These are phyloP conservation scores for Plagiodera versicolora DNA, from an alignment of 2,888 invertebrate genomes.

Conservation along the genomic window DNA sequence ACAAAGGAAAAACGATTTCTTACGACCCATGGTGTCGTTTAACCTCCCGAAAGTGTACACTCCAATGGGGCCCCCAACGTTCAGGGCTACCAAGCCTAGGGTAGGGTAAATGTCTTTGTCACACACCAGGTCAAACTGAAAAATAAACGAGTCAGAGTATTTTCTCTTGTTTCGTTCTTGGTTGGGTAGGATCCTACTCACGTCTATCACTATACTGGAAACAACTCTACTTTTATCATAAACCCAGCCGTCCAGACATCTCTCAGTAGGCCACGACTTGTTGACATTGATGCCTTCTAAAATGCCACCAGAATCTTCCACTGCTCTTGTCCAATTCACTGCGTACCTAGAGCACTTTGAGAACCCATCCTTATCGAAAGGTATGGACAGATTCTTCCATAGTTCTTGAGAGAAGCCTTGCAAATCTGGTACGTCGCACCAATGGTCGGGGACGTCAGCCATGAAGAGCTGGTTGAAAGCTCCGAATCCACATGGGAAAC, in stretches of 20 bases:
- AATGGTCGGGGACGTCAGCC: conserved; percentile 84
- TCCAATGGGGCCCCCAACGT: conserved; percentile 86
- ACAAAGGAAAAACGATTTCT: conserved; percentile 84
- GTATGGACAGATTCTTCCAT: conserved; percentile 68
- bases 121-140: conserved; percentile 88
- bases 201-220: conserved; percentile 85
- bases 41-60: conserved; percentile 85
- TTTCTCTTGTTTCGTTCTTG: no score
- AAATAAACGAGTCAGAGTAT: conserved; percentile 33
- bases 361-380: conserved; percentile 59
- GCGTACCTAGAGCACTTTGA: conserved; percentile 71
- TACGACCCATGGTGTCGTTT: conserved; percentile 85
- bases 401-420: conserved; percentile 60
- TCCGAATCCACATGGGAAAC: conserved; percentile 88
- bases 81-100: conserved; percentile 81
- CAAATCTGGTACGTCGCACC: conserved; percentile 78
- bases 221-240: conserved; percentile 69
- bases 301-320: conserved; percentile 47
- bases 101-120: conserved; percentile 85
- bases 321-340: conserved; percentile 68
- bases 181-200: no score
- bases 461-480: conserved; percentile 93
- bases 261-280: conserved; percentile 64
- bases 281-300: conserved; percentile 52
- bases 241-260: conserved; percentile 78